Evolutionary conservation across 2,888 invertebrate species (phyloP).

Genomic region (Euplexia lucipara): DNA sequence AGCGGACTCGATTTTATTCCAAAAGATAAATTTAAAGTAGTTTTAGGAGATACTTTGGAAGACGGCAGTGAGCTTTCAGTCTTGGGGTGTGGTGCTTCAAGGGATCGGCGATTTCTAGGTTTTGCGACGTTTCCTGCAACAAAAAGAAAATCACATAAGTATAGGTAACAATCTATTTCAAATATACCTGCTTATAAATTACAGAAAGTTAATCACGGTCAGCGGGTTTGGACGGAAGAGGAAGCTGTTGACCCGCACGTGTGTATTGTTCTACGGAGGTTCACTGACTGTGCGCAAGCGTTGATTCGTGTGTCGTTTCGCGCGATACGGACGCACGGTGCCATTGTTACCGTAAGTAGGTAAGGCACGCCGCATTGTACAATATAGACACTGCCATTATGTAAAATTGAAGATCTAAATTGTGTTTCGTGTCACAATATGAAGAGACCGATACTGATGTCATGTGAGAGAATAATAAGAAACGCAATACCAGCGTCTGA

Average conservation of each 20-base stretch:
- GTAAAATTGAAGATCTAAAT: conserved; percentile 43
- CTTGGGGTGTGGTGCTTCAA: conserved; percentile 85
- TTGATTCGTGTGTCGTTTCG: conserved; percentile 78
- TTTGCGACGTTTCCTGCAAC: conserved; percentile 86
- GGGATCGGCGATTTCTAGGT: conserved; percentile 81
- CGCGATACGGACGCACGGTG: conserved; percentile 75
- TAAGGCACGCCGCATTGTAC: conserved; percentile 69
- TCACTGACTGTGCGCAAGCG: conserved; percentile 82
- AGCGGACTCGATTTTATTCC: conserved; percentile 80
- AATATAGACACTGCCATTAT: conserved; percentile 60
- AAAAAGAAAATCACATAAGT: conserved; percentile 67
- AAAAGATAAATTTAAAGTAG: conserved; percentile 81
- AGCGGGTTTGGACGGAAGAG: conserved; percentile 73
- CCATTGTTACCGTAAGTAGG: conserved; percentile 77
- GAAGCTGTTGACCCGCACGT: conserved; percentile 80
- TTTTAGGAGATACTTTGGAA: conserved; percentile 88
- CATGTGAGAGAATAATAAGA: conserved; percentile 5
- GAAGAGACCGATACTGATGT: conserved; percentile 11
- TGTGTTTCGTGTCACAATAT: conserved; percentile 12
- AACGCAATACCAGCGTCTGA: conserved; percentile 16
- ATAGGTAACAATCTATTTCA: conserved; percentile 38
- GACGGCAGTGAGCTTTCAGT: conserved; percentile 87
- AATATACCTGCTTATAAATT: conserved; percentile 22
- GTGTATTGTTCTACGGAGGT: conserved; percentile 83
- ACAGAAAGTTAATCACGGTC: conserved; percentile 56